Evolutionary conservation across 2,888 invertebrate genomes (phyloP), one percentile per base, ranked within the genome.

Genomic region (Brenthis daphne): DNA sequence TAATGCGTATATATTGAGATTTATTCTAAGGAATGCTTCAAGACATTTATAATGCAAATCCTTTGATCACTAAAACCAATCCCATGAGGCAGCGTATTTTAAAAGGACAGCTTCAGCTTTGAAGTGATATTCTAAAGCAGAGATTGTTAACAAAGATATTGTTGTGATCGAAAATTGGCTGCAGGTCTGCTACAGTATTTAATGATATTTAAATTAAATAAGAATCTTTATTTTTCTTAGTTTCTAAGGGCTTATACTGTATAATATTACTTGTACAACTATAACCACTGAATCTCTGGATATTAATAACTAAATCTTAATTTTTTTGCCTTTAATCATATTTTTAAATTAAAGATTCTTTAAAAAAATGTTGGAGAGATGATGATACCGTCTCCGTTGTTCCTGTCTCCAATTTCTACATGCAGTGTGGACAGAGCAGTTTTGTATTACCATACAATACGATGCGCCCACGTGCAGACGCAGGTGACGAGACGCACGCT

Each of bases 401-500:
- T 67, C 64, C 71, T 76, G 76, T 78, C 80, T 79, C 75, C 78
- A 87, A 87, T 85, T 85, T 87, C 83, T 81, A 80, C 75, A 69
- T 73, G 76, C 76, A 77, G 75, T 76, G 79, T 77, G 77, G 80
- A 77, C 70, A 65, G 78, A 74, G 72, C 55, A 72, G 76, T 77
- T 75, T 75, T 74, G 50, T 77, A 83, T 83, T 83, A 78, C 74
- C 83, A 83, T 82, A 83, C 83, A 83, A 83, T 82, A 54, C 64
- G 57, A 47, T 74, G 58, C 56, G 77, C 86, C 87, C 88, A 88
- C 89, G 85, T 84, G 75, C 69, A 64, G 66, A 69, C 76, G 85
- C 90, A 89, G 90, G 90, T 90, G 90, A 90, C 86, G 86, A 84
- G 81, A 77, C 79, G 74, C 60, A 50, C 76, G 76, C 73, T 74